Evolutionary conservation across 2,113 vertebrate species (phyloP), one percentile per base, ranked within the genome.

Genomic region (Larimichthys crocea): DNA sequence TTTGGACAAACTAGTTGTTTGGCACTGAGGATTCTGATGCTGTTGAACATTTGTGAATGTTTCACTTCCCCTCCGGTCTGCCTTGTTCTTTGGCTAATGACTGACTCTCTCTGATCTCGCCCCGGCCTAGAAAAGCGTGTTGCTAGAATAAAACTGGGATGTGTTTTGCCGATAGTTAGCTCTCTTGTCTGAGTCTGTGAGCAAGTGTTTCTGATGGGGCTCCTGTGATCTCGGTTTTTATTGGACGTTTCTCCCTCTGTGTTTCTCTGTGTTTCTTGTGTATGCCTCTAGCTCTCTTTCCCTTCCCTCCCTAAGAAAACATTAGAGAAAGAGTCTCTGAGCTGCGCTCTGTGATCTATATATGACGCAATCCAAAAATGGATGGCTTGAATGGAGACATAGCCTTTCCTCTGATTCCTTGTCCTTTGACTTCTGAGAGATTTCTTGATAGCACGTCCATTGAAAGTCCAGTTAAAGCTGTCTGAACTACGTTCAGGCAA

Each of bases 201-300:
- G 76, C 76, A 52, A 82, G 71, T 80, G 76, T 81, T 84, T 88
- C 59, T 84, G 82, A 90, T 63, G 57, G 50, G 60, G 61, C 62
- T 46, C 42, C 61, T 87, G 84, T 89, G 79, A 91, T 91, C 84
- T 84, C 50, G 20, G 44, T 78, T 86, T 84, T 74, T 88, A 72
- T 80, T 89, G 79, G 49, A 87, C 29, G 80, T 79, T 82, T 86
- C 56, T 84, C 22, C 44, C 66, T 84, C 57, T 67, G 76, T 49
- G 57, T 26, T 31, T 49, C 52, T 65, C 53, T 60, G 64, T 26
- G 59, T 52, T 60, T 46, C 65, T 77, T 78, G 74, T 40, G 46
- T 52, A 1, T 60, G 85, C 88, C 84, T 80, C 52, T 50, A 76
- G 88, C 70, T 67, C 48, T 80, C 60, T 78, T 66, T 60, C 53